Percentiles rank a stretch among this genome's conserved stretches.
These are phyloP conservation scores for Tetranychus truncatus DNA, from an alignment of 2,888 invertebrate genomes.

Conservation along the genomic window DNA sequence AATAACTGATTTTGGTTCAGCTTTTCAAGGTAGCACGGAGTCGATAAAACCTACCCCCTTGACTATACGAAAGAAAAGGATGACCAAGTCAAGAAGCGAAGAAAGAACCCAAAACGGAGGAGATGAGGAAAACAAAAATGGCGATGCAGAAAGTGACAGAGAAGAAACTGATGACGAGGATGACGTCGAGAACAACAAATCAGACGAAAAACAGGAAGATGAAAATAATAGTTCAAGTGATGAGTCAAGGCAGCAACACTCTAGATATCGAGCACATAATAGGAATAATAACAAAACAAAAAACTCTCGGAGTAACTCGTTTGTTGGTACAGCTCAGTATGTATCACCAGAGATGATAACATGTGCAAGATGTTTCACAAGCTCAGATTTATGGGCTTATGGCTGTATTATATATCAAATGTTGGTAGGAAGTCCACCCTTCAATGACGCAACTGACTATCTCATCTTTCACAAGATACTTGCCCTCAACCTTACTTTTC, in stretches of 20 bases:
- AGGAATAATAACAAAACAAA: no score
- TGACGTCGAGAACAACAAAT: neutral
- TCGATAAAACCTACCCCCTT: constrained; percentile 5
- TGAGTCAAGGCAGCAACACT: neutral
- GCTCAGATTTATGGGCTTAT: constrained; percentile 85
- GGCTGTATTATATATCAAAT: constrained; percentile 95
- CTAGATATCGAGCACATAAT: no score
- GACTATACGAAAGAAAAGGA: neutral
- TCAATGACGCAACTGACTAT: constrained; percentile 74
- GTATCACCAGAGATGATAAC: constrained; percentile 89
- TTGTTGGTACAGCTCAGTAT: constrained; percentile 96
- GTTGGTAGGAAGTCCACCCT: constrained; percentile 78
- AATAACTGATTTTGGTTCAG: constrained; percentile 92
- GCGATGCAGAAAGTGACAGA: constrained; percentile 10
- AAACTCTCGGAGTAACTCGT: constrained; percentile 36
- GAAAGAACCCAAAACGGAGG: constrained; percentile 4
- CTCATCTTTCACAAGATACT: constrained; percentile 87
- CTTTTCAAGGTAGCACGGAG: constrained; percentile 31
- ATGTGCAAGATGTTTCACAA: constrained; percentile 38
- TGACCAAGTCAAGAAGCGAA: neutral
- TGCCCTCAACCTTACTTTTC: constrained; percentile 72
- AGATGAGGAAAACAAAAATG: constrained; percentile 7
- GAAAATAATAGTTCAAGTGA: neutral
- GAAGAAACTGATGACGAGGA: neutral
- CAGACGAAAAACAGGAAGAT: neutral